These are phyloP conservation scores for Kryphioiulus occultus DNA, from an alignment of 2,888 invertebrate species.

Conservation along the genomic window DNA sequence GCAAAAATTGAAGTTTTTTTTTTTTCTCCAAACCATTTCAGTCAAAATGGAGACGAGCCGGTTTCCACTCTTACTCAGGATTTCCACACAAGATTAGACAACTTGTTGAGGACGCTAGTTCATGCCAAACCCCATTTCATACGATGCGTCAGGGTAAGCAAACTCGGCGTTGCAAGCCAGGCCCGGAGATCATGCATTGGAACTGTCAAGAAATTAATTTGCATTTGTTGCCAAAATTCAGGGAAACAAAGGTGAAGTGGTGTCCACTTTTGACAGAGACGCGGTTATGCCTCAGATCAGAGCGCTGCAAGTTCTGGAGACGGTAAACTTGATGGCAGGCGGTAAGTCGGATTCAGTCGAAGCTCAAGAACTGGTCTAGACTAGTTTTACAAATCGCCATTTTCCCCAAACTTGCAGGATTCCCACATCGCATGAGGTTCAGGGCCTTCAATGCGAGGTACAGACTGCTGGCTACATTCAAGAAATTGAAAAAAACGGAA, in stretches of 20 bases:
- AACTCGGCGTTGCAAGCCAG: constrained; percentile 57
- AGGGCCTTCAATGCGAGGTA: constrained; percentile 89
- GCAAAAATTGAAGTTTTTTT: too few species aligned
- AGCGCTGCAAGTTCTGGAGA: constrained; percentile 89
- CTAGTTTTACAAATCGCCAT: background rate
- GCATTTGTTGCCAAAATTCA: constrained; percentile 13
- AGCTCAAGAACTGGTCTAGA: background rate
- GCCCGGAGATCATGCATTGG: background rate
- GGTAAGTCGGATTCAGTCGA: constrained; percentile 29
- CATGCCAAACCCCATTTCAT: constrained; percentile 95
- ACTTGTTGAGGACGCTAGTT: constrained; percentile 86
- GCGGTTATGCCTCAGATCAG: constrained; percentile 87
- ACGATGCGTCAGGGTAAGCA: constrained; percentile 77
- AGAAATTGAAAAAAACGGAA: constrained; percentile 62
- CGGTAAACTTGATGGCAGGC: constrained; percentile 83
- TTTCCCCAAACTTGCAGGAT: constrained; percentile 66
- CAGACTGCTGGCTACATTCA: constrained; percentile 82
- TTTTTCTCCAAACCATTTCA: constrained; percentile 57
- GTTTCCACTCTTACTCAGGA: constrained; percentile 92
- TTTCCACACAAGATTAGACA: constrained; percentile 92
- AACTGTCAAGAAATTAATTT: background rate
- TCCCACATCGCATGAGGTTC: constrained; percentile 93
- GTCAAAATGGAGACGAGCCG: constrained; percentile 81
- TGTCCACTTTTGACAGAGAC: constrained; percentile 83
- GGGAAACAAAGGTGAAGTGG: constrained; percentile 70